Evolutionary conservation across 2,113 vertebrate species (phyloP).

Genomic region (Pseudolaguvia tuberculata): DNA sequence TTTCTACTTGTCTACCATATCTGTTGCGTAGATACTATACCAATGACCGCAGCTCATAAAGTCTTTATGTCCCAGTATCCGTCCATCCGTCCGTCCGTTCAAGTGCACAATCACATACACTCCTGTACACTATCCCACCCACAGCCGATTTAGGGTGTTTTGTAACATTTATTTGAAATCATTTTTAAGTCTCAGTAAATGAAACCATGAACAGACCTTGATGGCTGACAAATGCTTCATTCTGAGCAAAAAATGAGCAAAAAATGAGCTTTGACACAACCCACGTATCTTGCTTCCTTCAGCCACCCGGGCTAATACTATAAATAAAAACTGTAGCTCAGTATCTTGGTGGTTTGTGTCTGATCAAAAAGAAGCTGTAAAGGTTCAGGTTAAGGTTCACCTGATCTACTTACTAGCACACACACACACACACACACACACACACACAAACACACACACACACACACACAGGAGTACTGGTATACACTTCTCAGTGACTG

Average conservation of each 20-base stretch:
- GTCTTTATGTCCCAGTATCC: not conserved
- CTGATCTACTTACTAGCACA: too few relatives aligned
- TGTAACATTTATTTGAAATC: not conserved
- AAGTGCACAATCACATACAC: too few relatives aligned
- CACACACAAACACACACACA: not conserved
- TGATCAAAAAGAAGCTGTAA: too few relatives aligned
- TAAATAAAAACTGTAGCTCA: not conserved
- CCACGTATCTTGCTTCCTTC: not conserved
- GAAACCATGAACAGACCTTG: not conserved
- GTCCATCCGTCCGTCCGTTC: too few relatives aligned
- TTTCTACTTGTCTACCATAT: not conserved
- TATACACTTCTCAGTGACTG: not conserved
- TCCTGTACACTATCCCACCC: too few relatives aligned
- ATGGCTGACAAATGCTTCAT: not conserved
- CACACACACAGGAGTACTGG: not conserved
- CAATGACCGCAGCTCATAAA: not conserved
- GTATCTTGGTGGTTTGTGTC: not conserved
- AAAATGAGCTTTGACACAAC: constrained; percentile 20
- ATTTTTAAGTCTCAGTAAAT: not conserved
- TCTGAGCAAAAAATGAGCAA: too few relatives aligned
- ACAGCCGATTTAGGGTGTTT: not conserved
- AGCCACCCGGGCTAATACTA: not conserved
- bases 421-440: not conserved
- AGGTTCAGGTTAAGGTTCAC: constrained; percentile 42
- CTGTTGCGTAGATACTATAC: not conserved